phyloP scores from a whole-genome alignment of 2,113 vertebrate genomes.

The Alces alces region DNA sequence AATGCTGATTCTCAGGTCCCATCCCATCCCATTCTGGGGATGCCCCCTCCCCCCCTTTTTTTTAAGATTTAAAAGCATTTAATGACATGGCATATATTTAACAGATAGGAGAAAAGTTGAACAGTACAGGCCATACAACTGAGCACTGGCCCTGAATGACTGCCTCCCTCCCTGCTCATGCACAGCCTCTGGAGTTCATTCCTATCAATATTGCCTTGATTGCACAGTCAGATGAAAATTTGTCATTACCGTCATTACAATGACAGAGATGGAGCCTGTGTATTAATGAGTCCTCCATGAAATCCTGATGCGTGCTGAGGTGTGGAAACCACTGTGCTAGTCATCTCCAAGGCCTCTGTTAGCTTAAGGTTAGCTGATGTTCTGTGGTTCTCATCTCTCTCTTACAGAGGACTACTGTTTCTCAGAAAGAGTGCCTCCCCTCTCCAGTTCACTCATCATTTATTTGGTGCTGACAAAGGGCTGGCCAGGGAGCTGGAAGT shows the following conservation, averaged over 20 bases:
- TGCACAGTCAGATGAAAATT: constrained; percentile 95
- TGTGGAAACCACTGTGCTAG: neutral
- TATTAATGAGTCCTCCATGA: neutral
- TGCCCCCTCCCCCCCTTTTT: neutral
- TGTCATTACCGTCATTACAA: constrained; percentile 93
- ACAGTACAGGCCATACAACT: constrained; percentile 92
- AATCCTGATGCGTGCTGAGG: neutral
- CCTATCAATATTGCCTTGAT: constrained; percentile 89
- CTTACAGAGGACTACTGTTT: neutral
- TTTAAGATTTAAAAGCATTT: constrained; percentile 85
- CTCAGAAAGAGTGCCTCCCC: neutral
- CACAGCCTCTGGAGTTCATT: constrained; percentile 86
- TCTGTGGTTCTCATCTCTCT: neutral
- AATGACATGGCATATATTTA: constrained; percentile 98
- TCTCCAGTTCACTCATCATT: neutral
- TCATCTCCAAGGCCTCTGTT: neutral
- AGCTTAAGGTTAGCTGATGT: neutral
- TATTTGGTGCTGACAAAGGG: neutral
- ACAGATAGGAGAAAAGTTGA: constrained; percentile 93
- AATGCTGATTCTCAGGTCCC: neutral
- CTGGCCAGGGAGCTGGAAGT: neutral
- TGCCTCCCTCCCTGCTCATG: constrained; percentile 79
- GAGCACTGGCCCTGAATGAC: constrained; percentile 87
- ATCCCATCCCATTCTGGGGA: neutral
- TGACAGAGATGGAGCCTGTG: constrained; percentile 80